These are phyloP conservation scores for Climacteris rufus DNA, from an alignment of 2,113 vertebrate species.

Conservation along the genomic window DNA sequence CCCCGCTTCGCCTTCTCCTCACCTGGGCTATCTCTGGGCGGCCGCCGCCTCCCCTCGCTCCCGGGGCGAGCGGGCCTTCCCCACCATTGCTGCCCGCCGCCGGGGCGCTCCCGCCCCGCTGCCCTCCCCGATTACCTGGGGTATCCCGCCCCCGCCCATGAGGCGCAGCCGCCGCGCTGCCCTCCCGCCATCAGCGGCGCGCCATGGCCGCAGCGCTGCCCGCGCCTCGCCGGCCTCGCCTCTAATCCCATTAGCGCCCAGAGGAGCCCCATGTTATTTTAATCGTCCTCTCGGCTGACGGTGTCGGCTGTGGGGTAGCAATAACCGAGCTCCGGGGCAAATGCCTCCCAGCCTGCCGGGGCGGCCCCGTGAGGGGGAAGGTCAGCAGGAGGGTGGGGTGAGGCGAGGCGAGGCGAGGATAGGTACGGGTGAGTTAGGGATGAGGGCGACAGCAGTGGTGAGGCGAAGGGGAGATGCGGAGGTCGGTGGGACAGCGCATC, in stretches of 20 bases:
- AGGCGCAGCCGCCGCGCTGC: slow-evolving; percentile 12
- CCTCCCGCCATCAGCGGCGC: slow-evolving; percentile 27
- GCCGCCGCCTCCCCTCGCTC: neutral
- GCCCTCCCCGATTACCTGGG: neutral
- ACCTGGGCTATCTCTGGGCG: neutral
- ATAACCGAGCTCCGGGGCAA: neutral
- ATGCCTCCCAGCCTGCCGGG: neutral
- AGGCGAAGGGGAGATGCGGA: neutral
- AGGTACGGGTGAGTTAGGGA: neutral
- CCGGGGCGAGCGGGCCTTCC: neutral
- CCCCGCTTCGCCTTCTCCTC: neutral
- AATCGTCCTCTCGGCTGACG: neutral
- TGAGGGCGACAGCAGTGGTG: neutral
- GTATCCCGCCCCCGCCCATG: slow-evolving; percentile 30
- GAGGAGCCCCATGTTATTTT: slow-evolving; percentile 30
- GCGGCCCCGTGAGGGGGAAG: neutral
- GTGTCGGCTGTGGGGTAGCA: neutral
- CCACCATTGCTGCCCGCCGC: neutral
- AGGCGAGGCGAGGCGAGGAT: neutral
- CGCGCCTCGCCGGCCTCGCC: neutral
- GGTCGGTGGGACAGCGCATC: neutral
- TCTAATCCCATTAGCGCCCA: slow-evolving; percentile 82
- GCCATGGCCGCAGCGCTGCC: neutral
- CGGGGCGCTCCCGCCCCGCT: neutral
- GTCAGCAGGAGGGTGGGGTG: neutral